phyloP scores from a whole-genome alignment of 2,797 vertebrate species.

The Salarias fasciatus region DNA sequence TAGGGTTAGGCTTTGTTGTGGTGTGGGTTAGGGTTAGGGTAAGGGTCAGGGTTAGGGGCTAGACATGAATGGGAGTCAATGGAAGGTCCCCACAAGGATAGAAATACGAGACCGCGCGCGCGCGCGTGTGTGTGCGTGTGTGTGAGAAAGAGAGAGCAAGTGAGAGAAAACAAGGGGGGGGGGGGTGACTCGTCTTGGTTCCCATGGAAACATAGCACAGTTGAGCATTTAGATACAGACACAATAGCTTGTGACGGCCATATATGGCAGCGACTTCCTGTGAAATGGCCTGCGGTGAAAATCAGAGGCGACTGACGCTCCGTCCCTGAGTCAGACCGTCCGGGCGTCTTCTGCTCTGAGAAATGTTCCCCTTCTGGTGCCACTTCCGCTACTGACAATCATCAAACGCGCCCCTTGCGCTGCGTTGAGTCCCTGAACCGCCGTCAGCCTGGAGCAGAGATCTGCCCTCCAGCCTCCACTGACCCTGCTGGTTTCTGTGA shows the following conservation, averaged over 20 bases:
- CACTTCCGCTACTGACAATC: conserved; percentile 22
- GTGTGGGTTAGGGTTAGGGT: too few relatives aligned
- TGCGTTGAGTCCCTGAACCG: conserved; percentile 17
- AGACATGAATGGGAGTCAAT: too few relatives aligned
- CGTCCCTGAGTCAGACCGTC: conserved; percentile 57
- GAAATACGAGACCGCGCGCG: too few relatives aligned
- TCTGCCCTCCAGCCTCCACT: conserved; percentile 21
- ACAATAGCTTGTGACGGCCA: conserved; percentile 73
- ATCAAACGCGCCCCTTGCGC: conserved; percentile 15
- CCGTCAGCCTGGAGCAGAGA: conserved; percentile 8
- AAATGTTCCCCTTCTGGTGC: conserved; percentile 33
- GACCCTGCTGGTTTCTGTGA: conserved; percentile 1
- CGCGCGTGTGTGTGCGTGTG: conserved; percentile 31
- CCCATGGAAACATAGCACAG: conserved; percentile 77
- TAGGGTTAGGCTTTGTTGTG: too few relatives aligned
- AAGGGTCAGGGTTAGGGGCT: too few relatives aligned
- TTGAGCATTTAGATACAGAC: conserved; percentile 72
- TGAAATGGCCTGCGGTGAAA: conserved; percentile 62
- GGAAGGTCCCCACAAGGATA: too few relatives aligned
- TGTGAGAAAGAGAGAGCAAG: neutral
- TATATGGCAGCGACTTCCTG: conserved; percentile 83
- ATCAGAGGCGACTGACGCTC: conserved; percentile 47
- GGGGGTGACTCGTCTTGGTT: conserved; percentile 68
- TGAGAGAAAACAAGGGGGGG: conserved; percentile 34
- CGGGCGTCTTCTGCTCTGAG: conserved; percentile 16